Evolutionary conservation across 1,140 invertebrate genomes (phyloP).

Genomic region (Drosophila trapezifrons): DNA sequence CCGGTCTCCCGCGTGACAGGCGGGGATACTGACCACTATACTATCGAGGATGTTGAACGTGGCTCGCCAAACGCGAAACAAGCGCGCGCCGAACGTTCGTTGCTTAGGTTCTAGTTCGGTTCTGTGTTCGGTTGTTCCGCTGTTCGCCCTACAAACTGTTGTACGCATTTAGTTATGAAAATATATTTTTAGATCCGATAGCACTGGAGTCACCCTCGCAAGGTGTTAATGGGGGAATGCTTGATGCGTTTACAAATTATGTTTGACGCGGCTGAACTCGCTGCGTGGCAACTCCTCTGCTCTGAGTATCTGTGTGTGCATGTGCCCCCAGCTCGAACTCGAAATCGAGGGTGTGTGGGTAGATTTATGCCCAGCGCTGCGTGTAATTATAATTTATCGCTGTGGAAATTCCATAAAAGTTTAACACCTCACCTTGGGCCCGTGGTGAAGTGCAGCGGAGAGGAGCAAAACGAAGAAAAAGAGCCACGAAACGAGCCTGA

Average conservation of each 20-base stretch:
- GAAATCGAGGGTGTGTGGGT: conserved; percentile 17
- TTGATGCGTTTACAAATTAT: conserved; percentile 68
- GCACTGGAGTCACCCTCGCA: conserved; percentile 28
- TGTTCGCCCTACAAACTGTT: neutral
- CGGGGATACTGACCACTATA: conserved; percentile 82
- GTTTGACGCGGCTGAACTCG: conserved; percentile 55
- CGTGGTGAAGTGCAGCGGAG: conserved; percentile 40
- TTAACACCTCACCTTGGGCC: conserved; percentile 65
- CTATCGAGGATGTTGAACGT: conserved; percentile 60
- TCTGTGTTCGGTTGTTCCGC: neutral
- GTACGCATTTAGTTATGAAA: conserved; percentile 12
- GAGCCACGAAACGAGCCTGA: conserved; percentile 19
- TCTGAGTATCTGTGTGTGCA: conserved; percentile 15
- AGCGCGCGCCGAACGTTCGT: neutral
- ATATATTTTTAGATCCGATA: conserved; percentile 25
- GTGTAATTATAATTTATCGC: conserved; percentile 75
- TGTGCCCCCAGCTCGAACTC: neutral
- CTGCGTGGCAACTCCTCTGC: conserved; percentile 21
- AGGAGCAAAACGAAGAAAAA: conserved; percentile 3
- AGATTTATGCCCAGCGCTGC: conserved; percentile 57
- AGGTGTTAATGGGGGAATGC: conserved; percentile 64
- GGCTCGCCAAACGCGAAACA: conserved; percentile 14
- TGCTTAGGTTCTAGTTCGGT: neutral
- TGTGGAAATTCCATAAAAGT: conserved; percentile 72
- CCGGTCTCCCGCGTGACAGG: conserved; percentile 86